Percentiles rank a stretch among this genome's conserved stretches.
Evolutionary conservation across 1,140 invertebrate species (phyloP).

Genomic region (Mamestra configurata): DNA sequence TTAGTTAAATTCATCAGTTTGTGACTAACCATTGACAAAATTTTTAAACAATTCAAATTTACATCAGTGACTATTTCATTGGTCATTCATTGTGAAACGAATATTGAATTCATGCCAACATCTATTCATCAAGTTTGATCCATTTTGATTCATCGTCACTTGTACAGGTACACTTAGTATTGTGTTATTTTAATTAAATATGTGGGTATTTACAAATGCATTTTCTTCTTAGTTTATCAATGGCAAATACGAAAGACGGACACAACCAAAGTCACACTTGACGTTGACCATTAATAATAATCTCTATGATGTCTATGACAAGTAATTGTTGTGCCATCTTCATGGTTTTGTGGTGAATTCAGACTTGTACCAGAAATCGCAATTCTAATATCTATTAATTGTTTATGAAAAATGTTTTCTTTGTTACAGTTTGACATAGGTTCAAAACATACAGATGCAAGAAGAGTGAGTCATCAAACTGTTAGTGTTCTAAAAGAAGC

Average conservation of each 20-base stretch:
- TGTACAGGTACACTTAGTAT: too few relatives aligned
- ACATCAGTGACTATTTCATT: constrained; percentile 55
- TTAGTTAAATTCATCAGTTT: background rate
- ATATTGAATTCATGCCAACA: background rate
- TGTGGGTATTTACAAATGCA: too few relatives aligned
- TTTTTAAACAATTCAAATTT: background rate
- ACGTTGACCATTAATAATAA: too few relatives aligned
- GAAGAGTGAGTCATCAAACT: constrained; percentile 70
- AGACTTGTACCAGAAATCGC: background rate
- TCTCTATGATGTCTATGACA: background rate
- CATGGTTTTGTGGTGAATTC: background rate
- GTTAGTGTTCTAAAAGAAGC: constrained; percentile 75
- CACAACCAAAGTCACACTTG: background rate
- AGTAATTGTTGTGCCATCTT: background rate
- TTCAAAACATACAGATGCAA: constrained; percentile 77
- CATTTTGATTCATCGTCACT: constrained; percentile 46
- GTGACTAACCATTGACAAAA: background rate
- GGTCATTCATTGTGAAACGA: constrained; percentile 55
- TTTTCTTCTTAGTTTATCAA: background rate
- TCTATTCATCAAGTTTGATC: constrained; percentile 60
- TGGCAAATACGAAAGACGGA: background rate
- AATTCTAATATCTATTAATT: background rate
- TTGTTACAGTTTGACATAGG: constrained; percentile 74
- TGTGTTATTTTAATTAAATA: too few relatives aligned
- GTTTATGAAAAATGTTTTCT: constrained; percentile 1